Base-by-base conservation (phyloP, 2,113 vertebrate genomes). In the Urocynchramus pylzowi region DNA sequence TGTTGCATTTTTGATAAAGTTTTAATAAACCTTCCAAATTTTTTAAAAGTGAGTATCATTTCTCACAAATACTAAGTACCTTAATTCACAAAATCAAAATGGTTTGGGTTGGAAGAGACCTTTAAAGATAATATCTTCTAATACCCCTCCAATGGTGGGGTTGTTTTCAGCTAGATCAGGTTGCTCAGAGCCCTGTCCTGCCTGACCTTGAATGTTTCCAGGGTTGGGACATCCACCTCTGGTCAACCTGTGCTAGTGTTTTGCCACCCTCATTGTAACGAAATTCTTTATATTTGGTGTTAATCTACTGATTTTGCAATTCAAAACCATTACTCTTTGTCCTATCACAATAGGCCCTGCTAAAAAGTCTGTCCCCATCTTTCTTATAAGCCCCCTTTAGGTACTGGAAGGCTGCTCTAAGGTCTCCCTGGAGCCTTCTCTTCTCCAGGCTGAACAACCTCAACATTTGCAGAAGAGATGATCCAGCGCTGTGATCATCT, bases 381-480 rank as follows among this genome's bases (percentile, higher is more conserved):
- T 68, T 52, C 35, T 22, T 28, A 37, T 9, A 60, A 60, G 21
- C 27, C 33, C 11, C 20, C 7, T 68, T 61, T 14, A 57, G 18
- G 13, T 64, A 15, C 5, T 49, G 28, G 1, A 63, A 67, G 59
- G 49, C 31, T 9, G 3, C 59, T 18, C 2, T 59, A 9, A 57
- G 4, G 37, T 52, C 15, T 67, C 14, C 5, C 22, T 20, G 23
- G 33, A 67, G 44, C 31, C 20, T 76, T 60, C 41, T 56, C 16
- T 65, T 71, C 60, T 75, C 30, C 41, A 56, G 45, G 30, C 26
- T 35, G 37, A 92, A 11, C 33, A 73, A 39, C 11, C 27, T 52
- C 57, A 60, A 3, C 0, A 2, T 19, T 49, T 30, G 6, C 1
- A 45, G 60, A 4, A 49, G 75, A 69, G 12, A 7, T 82, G 35